A percentile compares a stretch with the other conserved stretches of the same genome.
Evolutionary conservation across 2,113 vertebrate genomes (phyloP).

Genomic region (Megaceryle torquata): DNA sequence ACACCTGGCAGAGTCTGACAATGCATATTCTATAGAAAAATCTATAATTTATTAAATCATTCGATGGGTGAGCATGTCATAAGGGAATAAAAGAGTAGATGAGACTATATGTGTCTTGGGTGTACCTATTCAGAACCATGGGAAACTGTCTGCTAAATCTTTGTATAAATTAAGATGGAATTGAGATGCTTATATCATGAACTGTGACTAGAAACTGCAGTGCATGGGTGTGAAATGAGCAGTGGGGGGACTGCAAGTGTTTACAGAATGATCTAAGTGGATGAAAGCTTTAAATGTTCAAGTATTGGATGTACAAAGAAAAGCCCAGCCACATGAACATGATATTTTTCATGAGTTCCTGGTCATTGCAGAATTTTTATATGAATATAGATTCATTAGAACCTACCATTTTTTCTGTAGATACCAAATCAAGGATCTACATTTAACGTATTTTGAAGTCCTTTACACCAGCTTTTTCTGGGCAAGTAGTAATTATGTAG

Average conservation of each 20-base stretch:
- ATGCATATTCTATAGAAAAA: neutral
- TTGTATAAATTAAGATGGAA: neutral
- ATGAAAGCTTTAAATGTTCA: neutral
- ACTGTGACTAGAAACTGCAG: rapidly evolving
- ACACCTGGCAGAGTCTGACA: neutral
- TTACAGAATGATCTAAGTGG: neutral
- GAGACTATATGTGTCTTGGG: neutral
- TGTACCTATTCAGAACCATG: neutral
- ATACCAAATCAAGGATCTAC: neutral
- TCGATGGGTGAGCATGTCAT: neutral
- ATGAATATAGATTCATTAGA: neutral
- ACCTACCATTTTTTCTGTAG: neutral
- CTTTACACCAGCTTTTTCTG: neutral
- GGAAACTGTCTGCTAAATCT: neutral
- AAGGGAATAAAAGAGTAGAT: neutral
- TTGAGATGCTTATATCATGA: neutral
- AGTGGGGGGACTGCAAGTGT: rapidly evolving
- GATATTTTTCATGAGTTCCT: neutral
- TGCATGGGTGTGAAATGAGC: rapidly evolving
- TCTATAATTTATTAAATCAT: neutral
- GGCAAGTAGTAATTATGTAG: neutral
- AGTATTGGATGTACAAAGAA: neutral
- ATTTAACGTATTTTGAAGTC: neutral
- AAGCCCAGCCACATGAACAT: rapidly evolving
- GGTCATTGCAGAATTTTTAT: neutral